Percentiles rank a stretch among this genome's conserved stretches.
Evolutionary conservation across 1,140 invertebrate genomes (phyloP).

Genomic region (Pseudomyrmex gracilis): DNA sequence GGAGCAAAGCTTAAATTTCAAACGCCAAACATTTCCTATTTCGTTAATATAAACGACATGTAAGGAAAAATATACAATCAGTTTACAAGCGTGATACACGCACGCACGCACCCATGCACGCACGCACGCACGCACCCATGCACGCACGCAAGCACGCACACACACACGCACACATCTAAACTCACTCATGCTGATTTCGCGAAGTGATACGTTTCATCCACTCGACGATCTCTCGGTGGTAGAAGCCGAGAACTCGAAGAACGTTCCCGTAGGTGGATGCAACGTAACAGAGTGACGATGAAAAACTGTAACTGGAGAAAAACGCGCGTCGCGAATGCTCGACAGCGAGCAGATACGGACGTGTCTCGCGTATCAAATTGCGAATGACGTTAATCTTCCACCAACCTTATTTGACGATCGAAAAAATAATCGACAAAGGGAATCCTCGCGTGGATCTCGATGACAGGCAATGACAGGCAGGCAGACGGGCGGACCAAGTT

Average conservation of each 20-base stretch:
- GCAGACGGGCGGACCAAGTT: neutral
- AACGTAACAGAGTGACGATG: neutral
- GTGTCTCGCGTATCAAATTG: conserved; percentile 28
- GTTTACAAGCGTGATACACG: no score
- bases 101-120: no score
- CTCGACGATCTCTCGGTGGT: conserved; percentile 1
- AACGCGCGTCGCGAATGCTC: conserved; percentile 7
- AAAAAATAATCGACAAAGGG: conserved; percentile 16
- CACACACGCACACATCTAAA: no score
- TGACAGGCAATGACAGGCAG: neutral
- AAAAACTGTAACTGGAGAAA: neutral
- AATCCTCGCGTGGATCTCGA: neutral
- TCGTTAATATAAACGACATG: no score
- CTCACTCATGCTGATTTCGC: neutral
- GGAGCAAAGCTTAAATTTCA: no score
- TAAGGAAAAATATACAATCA: no score
- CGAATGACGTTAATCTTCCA: conserved; percentile 26
- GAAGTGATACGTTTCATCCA: neutral
- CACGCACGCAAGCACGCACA: no score
- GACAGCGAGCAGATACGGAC: neutral
- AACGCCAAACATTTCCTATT: no score
- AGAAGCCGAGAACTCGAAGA: neutral
- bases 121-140: neutral
- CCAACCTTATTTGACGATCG: conserved; percentile 35
- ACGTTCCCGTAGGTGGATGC: neutral